These are phyloP conservation scores for Atrina japonica DNA, from an alignment of 2,888 invertebrate species.

Conservation along the genomic window DNA sequence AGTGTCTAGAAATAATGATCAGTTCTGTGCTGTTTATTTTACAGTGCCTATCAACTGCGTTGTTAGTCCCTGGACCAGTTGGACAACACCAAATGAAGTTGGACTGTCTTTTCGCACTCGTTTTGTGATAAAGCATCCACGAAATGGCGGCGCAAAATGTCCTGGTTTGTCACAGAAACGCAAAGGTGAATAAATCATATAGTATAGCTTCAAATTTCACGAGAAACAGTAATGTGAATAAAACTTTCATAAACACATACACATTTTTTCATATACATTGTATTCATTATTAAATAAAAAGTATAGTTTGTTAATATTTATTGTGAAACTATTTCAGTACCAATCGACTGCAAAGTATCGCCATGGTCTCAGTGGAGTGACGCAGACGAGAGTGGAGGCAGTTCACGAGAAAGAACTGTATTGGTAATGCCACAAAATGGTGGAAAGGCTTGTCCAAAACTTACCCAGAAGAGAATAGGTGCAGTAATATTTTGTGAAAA, in stretches of 20 bases:
- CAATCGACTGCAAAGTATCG: slow-evolving; percentile 13
- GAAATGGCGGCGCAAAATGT: slow-evolving; percentile 7
- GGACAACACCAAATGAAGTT: not conserved
- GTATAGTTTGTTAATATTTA: too few relatives aligned
- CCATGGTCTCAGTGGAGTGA: slow-evolving; percentile 14
- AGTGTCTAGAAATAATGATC: too few relatives aligned
- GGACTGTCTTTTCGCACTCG: not conserved
- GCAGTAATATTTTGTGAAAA: too few relatives aligned
- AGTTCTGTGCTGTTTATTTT: too few relatives aligned
- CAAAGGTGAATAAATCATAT: not conserved
- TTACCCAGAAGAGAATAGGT: slow-evolving; percentile 19
- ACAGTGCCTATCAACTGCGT: slow-evolving; percentile 14
- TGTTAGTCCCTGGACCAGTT: slow-evolving; percentile 12
- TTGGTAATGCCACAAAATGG: not conserved
- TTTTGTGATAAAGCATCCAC: not conserved
- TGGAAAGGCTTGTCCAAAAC: slow-evolving; percentile 9
- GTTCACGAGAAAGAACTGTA: slow-evolving; percentile 7
- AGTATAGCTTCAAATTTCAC: too few relatives aligned
- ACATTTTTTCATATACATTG: too few relatives aligned
- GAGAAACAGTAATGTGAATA: too few relatives aligned
- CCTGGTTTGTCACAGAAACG: not conserved
- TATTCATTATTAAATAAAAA: too few relatives aligned
- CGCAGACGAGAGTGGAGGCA: slow-evolving; percentile 10
- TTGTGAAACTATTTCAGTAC: too few relatives aligned
- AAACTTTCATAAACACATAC: too few relatives aligned